These are phyloP conservation scores for Ostrea edulis DNA, from an alignment of 1,140 invertebrate genomes.

Conservation along the genomic window DNA sequence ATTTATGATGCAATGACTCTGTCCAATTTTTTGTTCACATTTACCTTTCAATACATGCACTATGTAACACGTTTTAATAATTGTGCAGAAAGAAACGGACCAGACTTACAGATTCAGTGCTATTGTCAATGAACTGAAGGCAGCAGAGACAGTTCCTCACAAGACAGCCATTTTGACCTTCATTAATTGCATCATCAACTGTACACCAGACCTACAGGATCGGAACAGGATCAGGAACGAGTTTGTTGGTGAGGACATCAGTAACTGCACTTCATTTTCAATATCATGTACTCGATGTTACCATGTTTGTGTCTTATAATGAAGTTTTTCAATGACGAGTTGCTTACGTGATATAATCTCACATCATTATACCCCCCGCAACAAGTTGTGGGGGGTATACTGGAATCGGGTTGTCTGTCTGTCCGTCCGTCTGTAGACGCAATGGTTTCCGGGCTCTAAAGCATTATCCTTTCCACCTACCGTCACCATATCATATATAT, in stretches of 20 bases:
- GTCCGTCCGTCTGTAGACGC: too few species aligned
- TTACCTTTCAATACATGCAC: not conserved
- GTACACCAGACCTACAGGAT: conserved; percentile 89
- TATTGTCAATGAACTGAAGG: conserved; percentile 91
- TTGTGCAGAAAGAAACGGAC: conserved; percentile 69
- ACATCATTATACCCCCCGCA: too few species aligned
- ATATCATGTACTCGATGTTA: not conserved
- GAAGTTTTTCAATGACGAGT: not conserved
- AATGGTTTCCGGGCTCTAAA: too few species aligned
- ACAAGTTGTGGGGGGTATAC: too few species aligned
- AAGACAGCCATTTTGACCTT: conserved; percentile 94
- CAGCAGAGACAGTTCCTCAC: conserved; percentile 89
- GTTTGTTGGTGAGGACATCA: conserved; percentile 88
- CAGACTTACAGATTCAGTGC: conserved; percentile 87
- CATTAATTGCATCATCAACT: conserved; percentile 96
- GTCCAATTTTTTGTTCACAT: not conserved
- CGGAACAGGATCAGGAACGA: conserved; percentile 93
- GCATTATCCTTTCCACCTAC: too few species aligned
- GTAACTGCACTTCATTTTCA: not conserved
- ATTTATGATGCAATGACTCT: too few species aligned
- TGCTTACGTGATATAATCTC: not conserved
- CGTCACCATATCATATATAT: too few species aligned
- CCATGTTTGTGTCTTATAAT: not conserved
- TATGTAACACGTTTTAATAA: not conserved
- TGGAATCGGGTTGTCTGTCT: too few species aligned